These are phyloP conservation scores for Nothoprocta pentlandii DNA, from an alignment of 2,113 vertebrate genomes.

Conservation along the genomic window DNA sequence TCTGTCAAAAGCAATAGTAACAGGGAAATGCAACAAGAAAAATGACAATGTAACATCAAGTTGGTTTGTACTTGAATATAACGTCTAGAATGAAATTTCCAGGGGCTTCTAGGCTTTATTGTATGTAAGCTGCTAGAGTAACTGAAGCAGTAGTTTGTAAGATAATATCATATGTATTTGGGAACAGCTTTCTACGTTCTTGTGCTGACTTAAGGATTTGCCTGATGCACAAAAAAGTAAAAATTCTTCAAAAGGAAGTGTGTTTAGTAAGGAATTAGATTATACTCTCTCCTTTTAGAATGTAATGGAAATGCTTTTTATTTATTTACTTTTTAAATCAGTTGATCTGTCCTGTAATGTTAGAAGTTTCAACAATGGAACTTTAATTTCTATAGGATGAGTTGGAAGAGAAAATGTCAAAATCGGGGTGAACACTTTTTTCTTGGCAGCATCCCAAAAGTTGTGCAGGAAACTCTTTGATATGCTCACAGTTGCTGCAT, in stretches of 20 bases:
- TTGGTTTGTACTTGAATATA: neutral
- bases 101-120: neutral
- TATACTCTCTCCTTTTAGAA: neutral
- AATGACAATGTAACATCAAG: neutral
- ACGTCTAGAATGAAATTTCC: neutral
- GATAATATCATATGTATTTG: neutral
- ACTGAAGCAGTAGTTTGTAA: neutral
- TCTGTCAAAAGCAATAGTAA: neutral
- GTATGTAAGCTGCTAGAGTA: neutral
- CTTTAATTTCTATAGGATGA: neutral
- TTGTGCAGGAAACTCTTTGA: fast-evolving
- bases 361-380: neutral
- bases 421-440: neutral
- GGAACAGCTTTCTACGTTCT: neutral
- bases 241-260: neutral
- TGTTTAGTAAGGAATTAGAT: neutral
- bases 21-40: neutral
- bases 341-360: neutral
- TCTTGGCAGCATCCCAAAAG: neutral
- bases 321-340: neutral
- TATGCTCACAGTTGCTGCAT: fast-evolving
- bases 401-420: neutral
- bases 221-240: neutral
- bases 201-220: neutral
- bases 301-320: neutral